Conservation (phyloP, 2,113 vertebrate species). For the Ptyas mucosa region DNA sequence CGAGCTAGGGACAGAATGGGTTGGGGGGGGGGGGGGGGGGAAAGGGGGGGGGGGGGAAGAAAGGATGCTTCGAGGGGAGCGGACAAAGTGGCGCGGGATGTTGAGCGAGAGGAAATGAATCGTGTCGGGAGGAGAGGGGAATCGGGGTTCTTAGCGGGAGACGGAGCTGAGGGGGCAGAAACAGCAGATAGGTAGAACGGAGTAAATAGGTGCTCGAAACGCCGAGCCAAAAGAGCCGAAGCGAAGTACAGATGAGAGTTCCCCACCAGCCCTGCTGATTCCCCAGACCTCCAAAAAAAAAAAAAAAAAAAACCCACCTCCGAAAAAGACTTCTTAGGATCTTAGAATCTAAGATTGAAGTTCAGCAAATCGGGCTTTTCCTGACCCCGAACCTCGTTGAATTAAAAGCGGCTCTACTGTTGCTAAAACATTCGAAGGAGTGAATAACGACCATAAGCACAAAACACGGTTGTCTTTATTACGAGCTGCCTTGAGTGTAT, state of each 20-base stretch:
- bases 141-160: not conserved
- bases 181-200: not conserved
- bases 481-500: not conserved
- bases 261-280: not conserved
- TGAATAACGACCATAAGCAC: not conserved
- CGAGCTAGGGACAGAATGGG: not conserved
- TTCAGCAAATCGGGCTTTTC: not conserved
- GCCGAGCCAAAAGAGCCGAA: not conserved
- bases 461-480: not conserved
- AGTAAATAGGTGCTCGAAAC: not conserved
- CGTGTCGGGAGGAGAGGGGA: not conserved
- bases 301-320: not conserved
- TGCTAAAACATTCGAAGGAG: not conserved
- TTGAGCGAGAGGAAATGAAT: not conserved
- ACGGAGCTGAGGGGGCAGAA: accelerated
- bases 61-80: not conserved
- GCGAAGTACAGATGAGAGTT: not conserved
- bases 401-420: not conserved
- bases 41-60: too few species aligned
- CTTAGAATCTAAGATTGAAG: not conserved
- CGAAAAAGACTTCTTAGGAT: not conserved
- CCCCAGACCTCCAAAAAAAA: not conserved
- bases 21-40: not conserved
- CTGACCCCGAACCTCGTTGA: not conserved
- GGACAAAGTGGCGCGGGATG: too few species aligned